These are phyloP conservation scores for Camponotus floridanus DNA, from an alignment of 1,140 invertebrate genomes.

Conservation along the genomic window DNA sequence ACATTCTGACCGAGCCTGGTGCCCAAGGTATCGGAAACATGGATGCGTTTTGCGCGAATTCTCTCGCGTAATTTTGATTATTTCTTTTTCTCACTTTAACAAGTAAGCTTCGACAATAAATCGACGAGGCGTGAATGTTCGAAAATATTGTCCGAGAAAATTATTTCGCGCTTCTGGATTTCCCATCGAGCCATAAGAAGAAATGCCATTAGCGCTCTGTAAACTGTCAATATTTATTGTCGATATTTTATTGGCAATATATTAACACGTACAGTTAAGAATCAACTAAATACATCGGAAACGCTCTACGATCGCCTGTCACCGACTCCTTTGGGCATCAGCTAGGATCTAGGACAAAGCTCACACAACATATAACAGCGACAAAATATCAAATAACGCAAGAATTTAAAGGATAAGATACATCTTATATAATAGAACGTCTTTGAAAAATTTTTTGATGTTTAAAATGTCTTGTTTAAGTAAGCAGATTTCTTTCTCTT, in stretches of 20 bases:
- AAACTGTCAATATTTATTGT: constrained; percentile 45
- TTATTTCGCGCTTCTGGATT: constrained; percentile 1
- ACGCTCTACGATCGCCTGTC: neutral
- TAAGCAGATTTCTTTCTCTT: neutral
- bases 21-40: constrained; percentile 20
- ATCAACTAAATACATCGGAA: neutral
- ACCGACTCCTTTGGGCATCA: neutral
- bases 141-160: neutral
- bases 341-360: neutral
- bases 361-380: neutral
- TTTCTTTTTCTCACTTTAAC: neutral
- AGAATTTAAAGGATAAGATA: neutral
- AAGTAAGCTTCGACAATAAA: neutral
- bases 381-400: neutral
- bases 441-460: neutral
- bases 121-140: neutral
- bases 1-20: constrained; percentile 27
- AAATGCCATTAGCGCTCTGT: neutral
- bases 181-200: neutral
- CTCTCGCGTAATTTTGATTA: neutral
- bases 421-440: neutral
- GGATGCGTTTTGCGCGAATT: neutral
- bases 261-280: too few relatives aligned
- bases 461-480: neutral
- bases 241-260: neutral